These are phyloP conservation scores for Bothrops jararaca DNA, from an alignment of 2,113 vertebrate species.

Conservation along the genomic window DNA sequence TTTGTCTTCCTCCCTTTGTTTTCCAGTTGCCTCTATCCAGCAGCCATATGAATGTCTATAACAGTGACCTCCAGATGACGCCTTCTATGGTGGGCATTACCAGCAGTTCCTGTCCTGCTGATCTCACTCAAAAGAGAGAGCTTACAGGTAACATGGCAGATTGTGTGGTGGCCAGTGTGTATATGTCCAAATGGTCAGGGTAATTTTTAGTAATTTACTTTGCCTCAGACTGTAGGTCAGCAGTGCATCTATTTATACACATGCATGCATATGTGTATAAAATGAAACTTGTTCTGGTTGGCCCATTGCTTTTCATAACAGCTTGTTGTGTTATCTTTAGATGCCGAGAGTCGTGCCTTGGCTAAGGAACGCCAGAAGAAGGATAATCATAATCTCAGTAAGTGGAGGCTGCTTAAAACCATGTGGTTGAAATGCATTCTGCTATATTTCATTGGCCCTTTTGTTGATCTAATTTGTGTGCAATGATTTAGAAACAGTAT, in stretches of 20 bases:
- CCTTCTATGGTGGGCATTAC: constrained; percentile 87
- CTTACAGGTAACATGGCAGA: constrained; percentile 80
- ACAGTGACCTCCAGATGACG: constrained; percentile 84
- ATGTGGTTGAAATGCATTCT: neutral
- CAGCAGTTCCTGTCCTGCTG: constrained; percentile 95
- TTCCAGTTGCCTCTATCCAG: constrained; percentile 91
- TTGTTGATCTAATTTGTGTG: neutral
- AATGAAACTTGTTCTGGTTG: neutral
- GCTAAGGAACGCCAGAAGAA: constrained; percentile 98
- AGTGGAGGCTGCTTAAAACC: constrained; percentile 54
- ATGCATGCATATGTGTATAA: neutral
- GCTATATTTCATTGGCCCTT: neutral
- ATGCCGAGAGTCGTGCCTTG: constrained; percentile 87
- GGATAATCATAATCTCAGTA: constrained; percentile 98
- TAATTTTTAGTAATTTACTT: fast-evolving
- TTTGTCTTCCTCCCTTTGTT: neutral
- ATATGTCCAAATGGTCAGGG: fast-evolving
- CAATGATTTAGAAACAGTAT: neutral
- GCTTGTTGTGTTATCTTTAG: constrained; percentile 65
- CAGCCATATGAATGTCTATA: constrained; percentile 94
- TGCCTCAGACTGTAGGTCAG: neutral
- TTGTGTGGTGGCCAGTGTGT: neutral
- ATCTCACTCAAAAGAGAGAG: constrained; percentile 91
- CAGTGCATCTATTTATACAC: neutral
- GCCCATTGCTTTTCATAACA: constrained; percentile 9